Evolutionary conservation across 2,888 invertebrate genomes (phyloP).

Genomic region (Callimorpha dominula): DNA sequence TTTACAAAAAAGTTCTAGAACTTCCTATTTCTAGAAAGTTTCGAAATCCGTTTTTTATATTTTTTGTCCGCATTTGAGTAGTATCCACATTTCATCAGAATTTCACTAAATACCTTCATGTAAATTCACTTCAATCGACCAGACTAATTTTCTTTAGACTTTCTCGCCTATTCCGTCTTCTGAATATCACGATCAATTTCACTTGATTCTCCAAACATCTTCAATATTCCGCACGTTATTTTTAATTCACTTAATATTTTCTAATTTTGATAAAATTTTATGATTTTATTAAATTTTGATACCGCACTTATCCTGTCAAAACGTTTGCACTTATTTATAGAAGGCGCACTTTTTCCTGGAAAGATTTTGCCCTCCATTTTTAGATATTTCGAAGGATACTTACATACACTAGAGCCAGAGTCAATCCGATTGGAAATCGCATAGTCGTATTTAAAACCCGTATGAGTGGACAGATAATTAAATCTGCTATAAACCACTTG

Average conservation of each 20-base stretch:
- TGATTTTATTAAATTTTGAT: neutral
- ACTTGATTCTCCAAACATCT: neutral
- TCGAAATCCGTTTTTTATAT: too few species aligned
- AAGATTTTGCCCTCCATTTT: neutral
- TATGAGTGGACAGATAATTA: slow-evolving; percentile 52
- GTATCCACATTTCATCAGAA: neutral
- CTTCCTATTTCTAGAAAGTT: too few species aligned
- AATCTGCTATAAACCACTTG: slow-evolving; percentile 56
- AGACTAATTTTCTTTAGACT: neutral
- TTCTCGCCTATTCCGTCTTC: neutral
- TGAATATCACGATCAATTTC: neutral
- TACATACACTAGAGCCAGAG: slow-evolving; percentile 52
- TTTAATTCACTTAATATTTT: neutral
- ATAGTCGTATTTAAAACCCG: slow-evolving; percentile 36
- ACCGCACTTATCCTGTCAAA: neutral
- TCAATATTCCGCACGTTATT: neutral
- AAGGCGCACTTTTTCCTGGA: neutral
- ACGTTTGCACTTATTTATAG: neutral
- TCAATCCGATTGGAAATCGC: slow-evolving; percentile 33
- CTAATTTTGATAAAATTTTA: too few species aligned
- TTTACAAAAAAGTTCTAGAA: too few species aligned
- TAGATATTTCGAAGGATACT: slow-evolving; percentile 39
- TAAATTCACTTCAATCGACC: neutral
- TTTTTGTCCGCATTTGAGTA: too few species aligned
- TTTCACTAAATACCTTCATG: neutral